Evolutionary conservation across 1,140 invertebrate species (phyloP).

Genomic region (Drosophila quadrilineata): DNA sequence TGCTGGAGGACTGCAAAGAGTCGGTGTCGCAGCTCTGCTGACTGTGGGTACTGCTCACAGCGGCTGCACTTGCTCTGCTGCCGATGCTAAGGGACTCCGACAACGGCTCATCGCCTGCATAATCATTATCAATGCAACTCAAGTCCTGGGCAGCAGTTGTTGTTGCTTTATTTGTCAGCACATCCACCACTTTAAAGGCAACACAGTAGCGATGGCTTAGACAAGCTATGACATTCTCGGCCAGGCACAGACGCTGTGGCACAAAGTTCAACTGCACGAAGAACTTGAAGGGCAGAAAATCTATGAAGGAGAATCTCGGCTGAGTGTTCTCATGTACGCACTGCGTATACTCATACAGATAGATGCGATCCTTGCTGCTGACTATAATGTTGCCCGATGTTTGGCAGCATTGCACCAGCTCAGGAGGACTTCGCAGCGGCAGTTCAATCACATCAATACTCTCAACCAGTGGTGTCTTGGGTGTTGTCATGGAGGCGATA

Average conservation of each 20-base stretch:
- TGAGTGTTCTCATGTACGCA: conserved; percentile 77
- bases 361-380: conserved; percentile 75
- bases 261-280: conserved; percentile 77
- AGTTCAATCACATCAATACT: conserved; percentile 78
- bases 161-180: conserved; percentile 40
- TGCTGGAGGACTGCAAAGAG: conserved; percentile 70
- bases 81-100: conserved; percentile 68
- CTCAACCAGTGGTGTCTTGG: conserved; percentile 71
- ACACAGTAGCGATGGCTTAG: conserved; percentile 75
- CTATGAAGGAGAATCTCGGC: conserved; percentile 73
- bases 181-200: conserved; percentile 75
- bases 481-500: conserved; percentile 78
- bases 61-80: conserved; percentile 66
- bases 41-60: conserved; percentile 55
- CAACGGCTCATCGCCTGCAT: conserved; percentile 58
- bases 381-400: conserved; percentile 76
- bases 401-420: conserved; percentile 75
- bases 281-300: conserved; percentile 78
- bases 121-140: conserved; percentile 68
- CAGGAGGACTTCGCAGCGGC: conserved; percentile 71
- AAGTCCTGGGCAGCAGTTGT: conserved; percentile 20
- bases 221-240: conserved; percentile 77
- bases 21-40: conserved; percentile 78
- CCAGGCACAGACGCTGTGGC: conserved; percentile 60
- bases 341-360: conserved; percentile 75